phyloP scores from a whole-genome alignment of 2,797 vertebrate genomes.

The Cygnus olor region DNA sequence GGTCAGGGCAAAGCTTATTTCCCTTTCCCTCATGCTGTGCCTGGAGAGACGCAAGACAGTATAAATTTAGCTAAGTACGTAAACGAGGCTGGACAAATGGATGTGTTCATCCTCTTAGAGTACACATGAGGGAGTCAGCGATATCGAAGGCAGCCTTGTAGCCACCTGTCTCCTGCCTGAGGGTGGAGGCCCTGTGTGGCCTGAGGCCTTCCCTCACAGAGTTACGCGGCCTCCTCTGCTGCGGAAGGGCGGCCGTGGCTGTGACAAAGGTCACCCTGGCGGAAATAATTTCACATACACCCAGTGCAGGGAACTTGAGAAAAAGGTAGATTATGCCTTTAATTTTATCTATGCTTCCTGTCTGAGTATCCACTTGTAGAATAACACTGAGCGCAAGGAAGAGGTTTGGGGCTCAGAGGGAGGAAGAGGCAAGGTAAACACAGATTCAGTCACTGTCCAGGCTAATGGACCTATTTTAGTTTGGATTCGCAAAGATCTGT shows the following conservation, averaged over 20 bases:
- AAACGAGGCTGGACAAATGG: conserved; percentile 22
- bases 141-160: background rate
- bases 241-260: too few species aligned
- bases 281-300: background rate
- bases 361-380: conserved; percentile 14
- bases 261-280: background rate
- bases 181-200: background rate
- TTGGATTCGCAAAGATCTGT: conserved; percentile 6
- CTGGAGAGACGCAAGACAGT: conserved; percentile 21
- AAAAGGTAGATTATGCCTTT: conserved; percentile 34
- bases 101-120: background rate
- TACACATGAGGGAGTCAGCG: background rate
- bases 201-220: too few species aligned
- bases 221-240: background rate
- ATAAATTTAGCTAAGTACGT: conserved; percentile 52
- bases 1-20: conserved; percentile 58
- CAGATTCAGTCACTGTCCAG: background rate
- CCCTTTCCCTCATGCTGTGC: conserved; percentile 47
- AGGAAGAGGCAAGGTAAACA: background rate
- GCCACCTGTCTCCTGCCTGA: background rate
- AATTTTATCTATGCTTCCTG: conserved; percentile 1
- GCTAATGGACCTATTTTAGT: background rate
- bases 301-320: background rate
- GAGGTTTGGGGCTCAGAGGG: background rate
- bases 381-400: background rate